These are phyloP conservation scores for Drosophila robusta DNA, from an alignment of 2,888 invertebrate genomes.

Conservation along the genomic window DNA sequence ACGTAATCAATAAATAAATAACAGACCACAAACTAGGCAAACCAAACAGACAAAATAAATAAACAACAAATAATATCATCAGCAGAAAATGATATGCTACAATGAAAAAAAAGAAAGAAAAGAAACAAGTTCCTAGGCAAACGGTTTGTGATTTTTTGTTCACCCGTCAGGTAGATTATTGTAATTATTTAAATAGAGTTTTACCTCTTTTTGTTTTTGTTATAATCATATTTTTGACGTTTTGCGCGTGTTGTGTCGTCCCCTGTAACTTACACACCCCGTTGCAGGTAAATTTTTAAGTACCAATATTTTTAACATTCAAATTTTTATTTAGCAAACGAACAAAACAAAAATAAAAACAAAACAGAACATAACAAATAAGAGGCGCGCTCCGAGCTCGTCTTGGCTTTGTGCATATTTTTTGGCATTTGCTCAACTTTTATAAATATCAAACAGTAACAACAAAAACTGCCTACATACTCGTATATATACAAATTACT, in stretches of 20 bases:
- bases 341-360: slow-evolving; percentile 27
- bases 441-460: slow-evolving; percentile 62
- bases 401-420: slow-evolving; percentile 75
- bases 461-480: slow-evolving; percentile 60
- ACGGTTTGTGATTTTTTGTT: slow-evolving; percentile 30
- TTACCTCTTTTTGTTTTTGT: slow-evolving; percentile 22
- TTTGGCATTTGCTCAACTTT: slow-evolving; percentile 74
- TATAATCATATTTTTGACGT: slow-evolving; percentile 34
- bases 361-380: slow-evolving; percentile 13
- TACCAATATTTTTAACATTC: slow-evolving; percentile 36
- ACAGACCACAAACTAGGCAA: slow-evolving; percentile 53
- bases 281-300: slow-evolving; percentile 65
- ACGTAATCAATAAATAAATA: slow-evolving; percentile 66
- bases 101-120: slow-evolving; percentile 16
- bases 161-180: slow-evolving; percentile 48
- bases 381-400: slow-evolving; percentile 42
- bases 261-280: slow-evolving; percentile 68
- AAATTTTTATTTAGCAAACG: slow-evolving; percentile 44
- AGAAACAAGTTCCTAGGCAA: slow-evolving; percentile 43
- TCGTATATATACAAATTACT: slow-evolving; percentile 52
- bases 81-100: slow-evolving; percentile 20
- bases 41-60: slow-evolving; percentile 25
- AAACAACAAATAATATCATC: slow-evolving; percentile 22
- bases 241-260: slow-evolving; percentile 70
- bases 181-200: slow-evolving; percentile 32